A percentile compares a stretch with the other conserved stretches of the same genome.
Conservation (phyloP, 2,888 invertebrate genomes). For the Agonopterix heracliana region DNA sequence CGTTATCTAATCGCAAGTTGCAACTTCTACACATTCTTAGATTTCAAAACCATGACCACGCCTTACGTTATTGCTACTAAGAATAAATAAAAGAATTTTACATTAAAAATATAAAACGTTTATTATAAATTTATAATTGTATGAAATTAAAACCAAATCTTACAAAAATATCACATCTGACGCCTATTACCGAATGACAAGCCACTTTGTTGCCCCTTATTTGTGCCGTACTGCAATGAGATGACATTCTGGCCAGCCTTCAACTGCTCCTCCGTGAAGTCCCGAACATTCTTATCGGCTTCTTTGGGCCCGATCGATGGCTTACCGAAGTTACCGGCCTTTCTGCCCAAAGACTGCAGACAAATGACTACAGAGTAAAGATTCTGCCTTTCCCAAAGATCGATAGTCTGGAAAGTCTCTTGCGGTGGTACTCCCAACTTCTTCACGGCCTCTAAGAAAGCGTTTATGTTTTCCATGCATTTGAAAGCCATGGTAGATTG, state of each 20-base stretch:
- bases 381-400: conserved; percentile 97
- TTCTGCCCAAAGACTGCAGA: conserved; percentile 94
- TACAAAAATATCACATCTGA: conserved; percentile 85
- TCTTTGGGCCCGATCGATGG: conserved; percentile 97
- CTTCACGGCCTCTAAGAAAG: conserved; percentile 89
- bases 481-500: conserved; percentile 94
- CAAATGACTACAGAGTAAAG: conserved; percentile 97
- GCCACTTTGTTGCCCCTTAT: conserved; percentile 97
- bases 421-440: conserved; percentile 93
- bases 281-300: conserved; percentile 93
- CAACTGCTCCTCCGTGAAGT: conserved; percentile 95
- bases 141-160: no score
- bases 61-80: conserved; percentile 16
- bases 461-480: conserved; percentile 99
- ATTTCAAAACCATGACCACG: conserved; percentile 19
- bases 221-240: conserved; percentile 96
- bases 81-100: conserved; percentile 25
- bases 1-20: conserved; percentile 39
- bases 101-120: conserved; percentile 31
- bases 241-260: conserved; percentile 95
- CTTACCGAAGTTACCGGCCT: conserved; percentile 89
- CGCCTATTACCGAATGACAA: conserved; percentile 97
- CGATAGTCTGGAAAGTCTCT: conserved; percentile 98
- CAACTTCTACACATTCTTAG: conserved; percentile 14
- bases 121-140: conserved; percentile 6